Evolutionary conservation across 1,140 invertebrate genomes (phyloP).

Genomic region (Meloidogyne exigua): DNA sequence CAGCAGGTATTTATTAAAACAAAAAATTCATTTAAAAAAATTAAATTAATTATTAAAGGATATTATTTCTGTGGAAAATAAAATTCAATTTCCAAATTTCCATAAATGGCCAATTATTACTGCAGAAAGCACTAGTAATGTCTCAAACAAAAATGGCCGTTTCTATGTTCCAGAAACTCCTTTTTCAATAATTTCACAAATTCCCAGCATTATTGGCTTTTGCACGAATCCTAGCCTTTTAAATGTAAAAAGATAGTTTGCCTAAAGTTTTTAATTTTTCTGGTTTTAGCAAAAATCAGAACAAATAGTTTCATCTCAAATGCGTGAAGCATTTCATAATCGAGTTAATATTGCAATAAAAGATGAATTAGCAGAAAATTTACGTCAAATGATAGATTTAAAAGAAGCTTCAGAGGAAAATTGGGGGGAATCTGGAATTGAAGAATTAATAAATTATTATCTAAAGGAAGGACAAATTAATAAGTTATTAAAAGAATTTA

Average conservation of each 20-base stretch:
- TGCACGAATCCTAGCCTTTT: background rate
- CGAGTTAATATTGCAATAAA: constrained; percentile 9
- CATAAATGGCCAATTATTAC: constrained; percentile 14
- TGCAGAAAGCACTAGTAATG: background rate
- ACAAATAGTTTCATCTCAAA: background rate
- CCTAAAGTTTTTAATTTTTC: background rate
- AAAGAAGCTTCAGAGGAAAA: background rate
- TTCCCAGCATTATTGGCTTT: constrained; percentile 12
- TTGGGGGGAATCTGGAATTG: constrained; percentile 13
- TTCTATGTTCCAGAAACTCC: constrained; percentile 19
- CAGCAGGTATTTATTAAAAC: background rate
- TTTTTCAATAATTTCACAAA: constrained; percentile 6
- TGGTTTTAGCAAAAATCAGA: background rate
- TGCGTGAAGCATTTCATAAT: background rate
- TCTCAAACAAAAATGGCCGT: background rate
- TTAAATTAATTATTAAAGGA: constrained; percentile 11
- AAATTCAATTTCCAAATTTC: background rate
- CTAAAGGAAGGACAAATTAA: background rate
- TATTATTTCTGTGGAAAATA: constrained; percentile 4
- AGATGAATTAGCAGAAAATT: constrained; percentile 7
- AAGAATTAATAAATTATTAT: background rate
- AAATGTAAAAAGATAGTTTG: no score
- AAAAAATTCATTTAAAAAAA: background rate
- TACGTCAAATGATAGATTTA: constrained; percentile 5
- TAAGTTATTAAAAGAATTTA: background rate